Evolutionary conservation across 2,797 vertebrate genomes (phyloP), one percentile per base, ranked within the genome.

Genomic region (Epinephelus malabaricus): DNA sequence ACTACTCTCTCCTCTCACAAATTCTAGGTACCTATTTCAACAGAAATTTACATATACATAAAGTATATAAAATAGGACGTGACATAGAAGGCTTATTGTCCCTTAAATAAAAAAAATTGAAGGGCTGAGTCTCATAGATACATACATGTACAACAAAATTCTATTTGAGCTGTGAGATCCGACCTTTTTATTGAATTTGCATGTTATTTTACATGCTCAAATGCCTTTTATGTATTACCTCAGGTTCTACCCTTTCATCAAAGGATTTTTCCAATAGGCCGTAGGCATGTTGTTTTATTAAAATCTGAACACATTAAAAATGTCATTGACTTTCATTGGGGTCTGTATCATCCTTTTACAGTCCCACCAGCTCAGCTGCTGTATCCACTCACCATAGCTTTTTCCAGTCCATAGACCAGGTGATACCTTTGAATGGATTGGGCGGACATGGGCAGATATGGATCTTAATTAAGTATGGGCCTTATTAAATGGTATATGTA

Each of bases 241-340:
- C 14, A 40, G 51, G 53, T 51, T 60, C 25, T 47, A 14, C 45
- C 11, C 25, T 73, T 68, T 54, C 70, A 61, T 71, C 27, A 56
- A 40, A 59, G 30, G 40, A 21, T 34, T 58, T 71, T 49, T 62
- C 23, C 23, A 66, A 53, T 38, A 82, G 78, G 30, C 73, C 10
- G 1, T 17, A 46, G 25, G 54, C 68, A 43, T 53, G 46, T 59
- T 79, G 58, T 73, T 79, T 76, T 73, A 66, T 76, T 74, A 63
- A 70, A 83, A 68, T 75, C 21, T 23, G 49, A 73, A 47, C 54
- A 56, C 50, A 73, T 83, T 75, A 69, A 69, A 81, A 55, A 56
- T 78, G 40, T 7, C 47, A 74, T 59, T 73, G 79, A 66, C 55
- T 79, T 76, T 70, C 55, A 76, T 43, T 64, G 58, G 51, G 40